Conservation (phyloP, 2,113 vertebrate species). For the Nettapus auritus region DNA sequence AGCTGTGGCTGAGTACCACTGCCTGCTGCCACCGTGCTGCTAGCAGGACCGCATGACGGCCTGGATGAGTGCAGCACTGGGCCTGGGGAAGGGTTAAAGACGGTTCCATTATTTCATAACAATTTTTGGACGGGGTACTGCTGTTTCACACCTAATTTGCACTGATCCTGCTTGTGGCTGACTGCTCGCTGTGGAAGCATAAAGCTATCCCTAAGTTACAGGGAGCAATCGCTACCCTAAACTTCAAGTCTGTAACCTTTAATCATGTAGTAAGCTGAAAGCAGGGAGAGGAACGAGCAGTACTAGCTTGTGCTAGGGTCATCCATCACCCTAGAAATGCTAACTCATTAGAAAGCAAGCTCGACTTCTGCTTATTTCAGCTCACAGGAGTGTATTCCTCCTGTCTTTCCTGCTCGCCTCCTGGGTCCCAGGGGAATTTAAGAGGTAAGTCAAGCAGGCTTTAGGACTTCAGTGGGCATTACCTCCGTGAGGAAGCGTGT, state of each 20-base stretch:
- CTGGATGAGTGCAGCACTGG: rapidly evolving
- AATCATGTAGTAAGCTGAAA: background rate
- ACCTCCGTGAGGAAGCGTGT: background rate
- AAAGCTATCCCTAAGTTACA: background rate
- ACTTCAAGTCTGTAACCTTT: background rate
- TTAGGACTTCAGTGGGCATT: background rate
- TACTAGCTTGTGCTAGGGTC: rapidly evolving
- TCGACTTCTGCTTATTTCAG: background rate
- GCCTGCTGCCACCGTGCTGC: background rate
- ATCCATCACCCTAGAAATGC: background rate
- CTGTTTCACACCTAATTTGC: background rate
- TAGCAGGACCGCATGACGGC: too few relatives aligned
- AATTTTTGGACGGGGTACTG: background rate
- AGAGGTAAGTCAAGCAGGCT: background rate
- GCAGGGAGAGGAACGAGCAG: background rate
- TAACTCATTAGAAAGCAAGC: background rate
- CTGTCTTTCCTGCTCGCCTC: background rate
- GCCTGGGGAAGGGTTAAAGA: background rate
- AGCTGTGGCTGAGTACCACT: rapidly evolving
- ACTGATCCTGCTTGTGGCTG: background rate
- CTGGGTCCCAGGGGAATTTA: background rate
- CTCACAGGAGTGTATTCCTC: background rate
- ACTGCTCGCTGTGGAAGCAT: background rate
- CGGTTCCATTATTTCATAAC: rapidly evolving
- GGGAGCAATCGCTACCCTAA: too few relatives aligned